These are phyloP conservation scores for Stramonita haemastoma DNA, from an alignment of 2,888 invertebrate species.

Conservation along the genomic window DNA sequence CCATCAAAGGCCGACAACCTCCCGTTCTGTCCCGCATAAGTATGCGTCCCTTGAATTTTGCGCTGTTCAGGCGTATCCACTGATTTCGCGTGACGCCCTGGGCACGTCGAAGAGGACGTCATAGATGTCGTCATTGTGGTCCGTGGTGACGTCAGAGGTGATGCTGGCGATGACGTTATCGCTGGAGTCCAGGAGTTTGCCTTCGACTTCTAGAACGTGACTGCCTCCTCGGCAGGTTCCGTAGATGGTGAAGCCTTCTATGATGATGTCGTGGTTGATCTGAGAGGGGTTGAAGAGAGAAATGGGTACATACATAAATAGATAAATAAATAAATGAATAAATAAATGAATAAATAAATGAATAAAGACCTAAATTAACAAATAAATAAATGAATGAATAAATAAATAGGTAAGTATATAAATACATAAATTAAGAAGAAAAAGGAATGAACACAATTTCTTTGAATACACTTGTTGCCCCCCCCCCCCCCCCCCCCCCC, in stretches of 20 bases:
- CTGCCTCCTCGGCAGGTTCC: constrained; percentile 41
- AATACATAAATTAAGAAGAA: not conserved
- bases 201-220: constrained; percentile 41
- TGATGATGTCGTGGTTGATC: constrained; percentile 40
- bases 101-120: constrained; percentile 47
- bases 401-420: too few species aligned
- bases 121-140: constrained; percentile 41
- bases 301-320: too few species aligned
- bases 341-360: too few species aligned
- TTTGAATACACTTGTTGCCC: too few species aligned
- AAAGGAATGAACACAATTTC: not conserved
- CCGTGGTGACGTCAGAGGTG: constrained; percentile 33
- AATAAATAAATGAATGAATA: too few species aligned
- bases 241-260: constrained; percentile 47
- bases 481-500: too few species aligned
- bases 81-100: not conserved
- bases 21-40: constrained; percentile 44
- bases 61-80: constrained; percentile 42
- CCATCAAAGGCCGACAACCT: constrained; percentile 38
- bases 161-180: constrained; percentile 34
- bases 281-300: not conserved
- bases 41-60: constrained; percentile 46
- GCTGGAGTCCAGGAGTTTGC: constrained; percentile 40
- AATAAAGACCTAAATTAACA: too few species aligned
- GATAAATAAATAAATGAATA: too few species aligned